A percentile compares a stretch with the other conserved stretches of the same genome.
These are phyloP conservation scores for Chaetura pelagica DNA, from an alignment of 2,113 vertebrate genomes.

Conservation along the genomic window DNA sequence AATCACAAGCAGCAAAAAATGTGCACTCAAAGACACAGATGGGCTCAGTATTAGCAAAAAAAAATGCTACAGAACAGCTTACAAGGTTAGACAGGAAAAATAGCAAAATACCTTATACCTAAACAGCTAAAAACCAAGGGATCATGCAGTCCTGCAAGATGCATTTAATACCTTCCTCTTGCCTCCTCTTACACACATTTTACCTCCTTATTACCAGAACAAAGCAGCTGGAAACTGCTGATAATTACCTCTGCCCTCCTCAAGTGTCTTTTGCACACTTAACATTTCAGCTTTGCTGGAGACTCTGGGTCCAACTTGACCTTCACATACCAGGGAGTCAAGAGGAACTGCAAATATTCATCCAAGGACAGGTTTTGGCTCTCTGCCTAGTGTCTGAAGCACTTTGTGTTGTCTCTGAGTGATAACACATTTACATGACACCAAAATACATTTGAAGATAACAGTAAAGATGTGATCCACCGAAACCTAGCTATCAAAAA, in stretches of 20 bases:
- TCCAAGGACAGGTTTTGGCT: conserved; percentile 52
- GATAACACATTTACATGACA: conserved; percentile 33
- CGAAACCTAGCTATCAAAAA: conserved; percentile 17
- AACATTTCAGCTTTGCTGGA: neutral
- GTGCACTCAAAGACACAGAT: neutral
- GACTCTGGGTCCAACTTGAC: neutral
- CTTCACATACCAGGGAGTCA: conserved; percentile 54
- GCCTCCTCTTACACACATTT: neutral
- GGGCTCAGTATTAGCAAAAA: neutral
- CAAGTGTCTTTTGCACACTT: conserved; percentile 1
- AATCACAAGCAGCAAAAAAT: neutral
- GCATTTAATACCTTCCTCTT: neutral
- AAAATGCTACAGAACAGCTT: neutral
- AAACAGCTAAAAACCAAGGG: neutral
- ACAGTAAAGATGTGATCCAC: conserved; percentile 1
- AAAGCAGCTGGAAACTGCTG: neutral
- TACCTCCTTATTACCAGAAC: neutral
- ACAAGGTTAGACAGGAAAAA: neutral
- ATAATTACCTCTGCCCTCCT: conserved; percentile 3
- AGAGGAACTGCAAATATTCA: conserved; percentile 30
- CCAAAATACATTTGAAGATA: conserved; percentile 40
- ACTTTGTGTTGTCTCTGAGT: conserved; percentile 37
- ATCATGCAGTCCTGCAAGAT: neutral
- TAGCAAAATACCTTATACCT: neutral
- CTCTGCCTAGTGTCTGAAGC: conserved; percentile 35